Evolutionary conservation across 2,113 vertebrate genomes (phyloP), one percentile per base, ranked within the genome.

Genomic region (Anser cygnoides): DNA sequence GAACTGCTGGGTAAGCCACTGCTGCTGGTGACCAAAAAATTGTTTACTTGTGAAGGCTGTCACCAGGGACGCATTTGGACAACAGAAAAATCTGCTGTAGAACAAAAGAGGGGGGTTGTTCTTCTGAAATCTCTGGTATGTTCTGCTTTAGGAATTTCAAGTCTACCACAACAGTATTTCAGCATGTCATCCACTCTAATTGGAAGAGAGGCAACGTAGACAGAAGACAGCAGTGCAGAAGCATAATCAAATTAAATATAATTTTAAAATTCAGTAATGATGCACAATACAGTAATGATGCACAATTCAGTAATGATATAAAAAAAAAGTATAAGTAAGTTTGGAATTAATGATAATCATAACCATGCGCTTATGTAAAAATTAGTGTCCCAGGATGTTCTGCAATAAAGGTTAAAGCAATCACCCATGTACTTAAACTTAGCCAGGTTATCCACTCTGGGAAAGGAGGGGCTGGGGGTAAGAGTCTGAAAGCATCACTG

Each of bases 41-140:
- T n/a, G 31, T 66, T 87, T 50, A 12, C 7, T 0, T 35, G 16
- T 81, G 35, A 84, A 61, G 29, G 43, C 46, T 84, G 7, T 92
- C 54, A 41, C 58, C 49, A 62, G 22, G 62, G 70, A 91, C 31
- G 81, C 21, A 15, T 72, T 79, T 61, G 43, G 17, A 78, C n/a
- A 62, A 73, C 15, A 84, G 44, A 55, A 61, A 66, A 93, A 8
- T 35, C 41, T 74, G 79, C 78, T 33, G 50, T 44, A 33, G 62
- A 31, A 87, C 49, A 79, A 94, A 92, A 91, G 54, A 49, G 8
- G 66, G 26, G 62, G 81, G 90, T 74, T 94, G 58, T 87, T 95
- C 80, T 84, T 43, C 77, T 62, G 31, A 94, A 94, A 58, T 12
- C 28, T 58, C 79, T 95, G 65, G 29, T n/a, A 54, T 15, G 10